These are phyloP conservation scores for Mandrillus leucophaeus DNA, from an alignment of 2,113 vertebrate species.

Conservation along the genomic window DNA sequence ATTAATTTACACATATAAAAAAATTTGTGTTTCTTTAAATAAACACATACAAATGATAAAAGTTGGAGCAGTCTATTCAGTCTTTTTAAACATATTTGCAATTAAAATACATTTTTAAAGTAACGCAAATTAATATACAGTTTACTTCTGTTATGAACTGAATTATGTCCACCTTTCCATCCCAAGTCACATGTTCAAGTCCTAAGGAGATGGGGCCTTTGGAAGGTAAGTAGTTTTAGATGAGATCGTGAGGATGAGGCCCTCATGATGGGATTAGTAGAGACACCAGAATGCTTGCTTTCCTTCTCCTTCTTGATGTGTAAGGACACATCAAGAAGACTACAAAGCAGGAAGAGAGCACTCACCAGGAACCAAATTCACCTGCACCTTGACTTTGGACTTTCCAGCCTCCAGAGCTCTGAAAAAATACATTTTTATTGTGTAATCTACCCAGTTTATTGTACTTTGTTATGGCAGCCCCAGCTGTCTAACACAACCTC, in stretches of 20 bases:
- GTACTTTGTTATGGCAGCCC: neutral
- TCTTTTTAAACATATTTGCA: neutral
- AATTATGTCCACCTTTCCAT: neutral
- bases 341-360: neutral
- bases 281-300: neutral
- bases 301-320: too few species aligned
- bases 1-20: neutral
- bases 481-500: neutral
- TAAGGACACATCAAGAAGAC: neutral
- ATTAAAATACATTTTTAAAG: neutral
- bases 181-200: neutral
- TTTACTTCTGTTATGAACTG: neutral
- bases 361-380: neutral
- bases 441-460: neutral
- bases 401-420: neutral
- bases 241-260: accelerated
- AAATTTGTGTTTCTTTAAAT: neutral
- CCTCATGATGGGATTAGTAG: neutral
- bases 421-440: neutral
- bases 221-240: neutral
- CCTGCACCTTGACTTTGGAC: neutral
- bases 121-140: neutral
- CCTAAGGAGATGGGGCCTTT: neutral
- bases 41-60: neutral
- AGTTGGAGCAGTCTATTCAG: neutral